Evolutionary conservation across 2,888 invertebrate genomes (phyloP).

Genomic region (Beris morrisii): DNA sequence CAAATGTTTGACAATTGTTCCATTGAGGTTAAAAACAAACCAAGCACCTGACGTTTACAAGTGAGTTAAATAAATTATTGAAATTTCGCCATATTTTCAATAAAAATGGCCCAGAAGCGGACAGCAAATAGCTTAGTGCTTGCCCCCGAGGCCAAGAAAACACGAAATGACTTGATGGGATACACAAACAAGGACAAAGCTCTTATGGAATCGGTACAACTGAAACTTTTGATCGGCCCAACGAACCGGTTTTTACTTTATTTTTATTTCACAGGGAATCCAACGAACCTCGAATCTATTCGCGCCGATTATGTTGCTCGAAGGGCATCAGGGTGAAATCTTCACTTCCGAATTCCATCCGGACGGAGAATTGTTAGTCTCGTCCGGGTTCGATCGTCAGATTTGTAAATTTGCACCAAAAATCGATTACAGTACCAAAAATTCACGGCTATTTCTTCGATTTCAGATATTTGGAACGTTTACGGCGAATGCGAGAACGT

Average conservation of each 20-base stretch:
- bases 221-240: not conserved
- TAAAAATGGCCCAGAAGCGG: constrained; percentile 51
- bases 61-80: not conserved
- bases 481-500: constrained; percentile 98
- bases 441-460: constrained; percentile 19
- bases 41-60: not conserved
- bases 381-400: constrained; percentile 92
- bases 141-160: constrained; percentile 65
- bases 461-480: constrained; percentile 88
- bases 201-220: constrained; percentile 69
- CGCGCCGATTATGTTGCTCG: constrained; percentile 93
- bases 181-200: constrained; percentile 74
- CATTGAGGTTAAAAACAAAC: not conserved
- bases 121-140: constrained; percentile 47
- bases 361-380: constrained; percentile 91
- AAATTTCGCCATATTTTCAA: not conserved
- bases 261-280: constrained; percentile 58
- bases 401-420: constrained; percentile 70
- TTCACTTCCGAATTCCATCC: constrained; percentile 93
- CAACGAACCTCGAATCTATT: constrained; percentile 84
- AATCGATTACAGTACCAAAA: not conserved
- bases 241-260: not conserved
- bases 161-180: constrained; percentile 71
- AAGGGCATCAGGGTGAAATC: constrained; percentile 97
- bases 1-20: no score